Conservation (phyloP, 2,113 vertebrate genomes). For the Percina caprodes region DNA sequence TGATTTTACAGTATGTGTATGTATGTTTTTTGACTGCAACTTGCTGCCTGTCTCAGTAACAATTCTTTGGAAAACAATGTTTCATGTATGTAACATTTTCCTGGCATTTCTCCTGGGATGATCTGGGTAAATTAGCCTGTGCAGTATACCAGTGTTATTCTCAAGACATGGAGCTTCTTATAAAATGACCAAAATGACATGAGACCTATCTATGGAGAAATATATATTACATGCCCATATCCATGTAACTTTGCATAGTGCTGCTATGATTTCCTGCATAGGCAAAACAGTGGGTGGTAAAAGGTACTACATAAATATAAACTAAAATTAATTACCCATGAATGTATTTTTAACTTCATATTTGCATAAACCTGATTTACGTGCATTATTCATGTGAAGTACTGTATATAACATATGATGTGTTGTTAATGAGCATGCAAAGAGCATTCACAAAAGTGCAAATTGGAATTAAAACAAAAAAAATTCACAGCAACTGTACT, state of each 20-base stretch:
- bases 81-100: too few species aligned
- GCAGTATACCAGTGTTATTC: background rate
- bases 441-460: background rate
- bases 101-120: too few species aligned
- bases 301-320: background rate
- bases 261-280: background rate
- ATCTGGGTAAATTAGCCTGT: background rate
- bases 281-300: background rate
- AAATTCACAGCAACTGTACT: too few species aligned
- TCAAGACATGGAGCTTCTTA: background rate
- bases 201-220: background rate
- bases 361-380: background rate
- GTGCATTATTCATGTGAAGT: background rate
- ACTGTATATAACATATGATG: background rate
- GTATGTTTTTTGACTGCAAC: background rate
- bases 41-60: too few species aligned
- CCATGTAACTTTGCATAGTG: too few species aligned
- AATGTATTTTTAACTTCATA: background rate
- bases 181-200: background rate
- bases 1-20: slow-evolving; percentile 9
- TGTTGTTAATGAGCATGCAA: background rate
- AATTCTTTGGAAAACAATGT: too few species aligned
- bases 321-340: background rate
- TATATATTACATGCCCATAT: background rate
- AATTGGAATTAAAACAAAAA: background rate